Evolutionary conservation across 2,113 vertebrate species (phyloP).

Genomic region (Stigmatopora nigra): DNA sequence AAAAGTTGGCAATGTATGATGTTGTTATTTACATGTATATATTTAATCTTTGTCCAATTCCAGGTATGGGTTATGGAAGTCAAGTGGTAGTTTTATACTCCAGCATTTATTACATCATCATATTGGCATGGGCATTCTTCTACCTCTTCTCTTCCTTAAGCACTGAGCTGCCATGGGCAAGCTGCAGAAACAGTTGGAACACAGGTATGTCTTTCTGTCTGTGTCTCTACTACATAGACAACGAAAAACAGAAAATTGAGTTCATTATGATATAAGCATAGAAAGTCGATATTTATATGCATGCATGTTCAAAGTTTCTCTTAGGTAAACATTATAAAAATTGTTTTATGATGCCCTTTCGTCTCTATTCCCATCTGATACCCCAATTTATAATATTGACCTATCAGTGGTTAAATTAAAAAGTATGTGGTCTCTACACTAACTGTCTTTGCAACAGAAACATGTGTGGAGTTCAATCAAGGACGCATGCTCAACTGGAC

Average conservation of each 20-base stretch:
- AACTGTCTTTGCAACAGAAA: conserved; percentile 59
- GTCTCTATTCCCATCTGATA: too few relatives aligned
- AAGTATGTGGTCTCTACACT: neutral
- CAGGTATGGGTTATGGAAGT: conserved; percentile 68
- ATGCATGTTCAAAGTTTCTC: too few relatives aligned
- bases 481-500: conserved; percentile 57
- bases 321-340: too few relatives aligned
- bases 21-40: neutral
- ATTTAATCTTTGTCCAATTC: conserved; percentile 27
- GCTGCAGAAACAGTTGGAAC: conserved; percentile 85
- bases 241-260: too few relatives aligned
- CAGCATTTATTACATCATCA: conserved; percentile 82
- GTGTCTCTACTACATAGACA: too few relatives aligned
- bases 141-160: conserved; percentile 92
- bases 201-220: conserved; percentile 68
- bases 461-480: conserved; percentile 74
- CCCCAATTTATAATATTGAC: neutral
- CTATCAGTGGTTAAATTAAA: neutral
- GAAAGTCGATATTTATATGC: too few relatives aligned
- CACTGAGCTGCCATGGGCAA: conserved; percentile 82
- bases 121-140: conserved; percentile 94
- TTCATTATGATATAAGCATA: too few relatives aligned
- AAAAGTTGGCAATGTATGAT: too few relatives aligned
- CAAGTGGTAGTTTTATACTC: conserved; percentile 70
- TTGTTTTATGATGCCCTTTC: too few relatives aligned